These are phyloP conservation scores for Lepidurus apus DNA, from an alignment of 1,140 invertebrate genomes.

Conservation along the genomic window DNA sequence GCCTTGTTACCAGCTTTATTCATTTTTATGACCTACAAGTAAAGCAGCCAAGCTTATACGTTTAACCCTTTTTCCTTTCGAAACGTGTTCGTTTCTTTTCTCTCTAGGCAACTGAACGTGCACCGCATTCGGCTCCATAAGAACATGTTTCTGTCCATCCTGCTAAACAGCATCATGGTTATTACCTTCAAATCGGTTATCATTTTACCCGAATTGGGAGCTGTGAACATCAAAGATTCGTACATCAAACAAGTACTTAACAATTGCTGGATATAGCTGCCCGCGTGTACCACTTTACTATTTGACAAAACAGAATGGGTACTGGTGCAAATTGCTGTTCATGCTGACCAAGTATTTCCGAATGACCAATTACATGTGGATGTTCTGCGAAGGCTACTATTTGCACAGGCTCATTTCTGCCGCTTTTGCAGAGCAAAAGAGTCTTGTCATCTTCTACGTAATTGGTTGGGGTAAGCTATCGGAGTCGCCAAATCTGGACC, in stretches of 20 bases:
- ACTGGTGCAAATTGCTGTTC: constrained; percentile 48
- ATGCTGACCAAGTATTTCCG: constrained; percentile 50
- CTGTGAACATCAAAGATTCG: constrained; percentile 36
- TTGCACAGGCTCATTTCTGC: constrained; percentile 51
- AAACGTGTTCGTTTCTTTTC: constrained; percentile 28
- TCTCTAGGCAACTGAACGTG: constrained; percentile 45
- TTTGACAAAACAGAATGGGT: constrained; percentile 40
- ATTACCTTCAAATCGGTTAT: constrained; percentile 47
- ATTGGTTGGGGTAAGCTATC: constrained; percentile 52
- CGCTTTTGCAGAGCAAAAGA: constrained; percentile 51
- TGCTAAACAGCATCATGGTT: constrained; percentile 47
- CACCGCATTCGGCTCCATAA: constrained; percentile 51
- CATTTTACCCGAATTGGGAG: constrained; percentile 43
- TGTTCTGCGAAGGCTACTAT: constrained; percentile 54
- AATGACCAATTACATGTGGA: constrained; percentile 57
- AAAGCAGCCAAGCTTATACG: constrained; percentile 35
- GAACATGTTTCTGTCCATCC: constrained; percentile 52
- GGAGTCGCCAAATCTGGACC: not conserved
- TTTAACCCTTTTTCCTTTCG: not conserved
- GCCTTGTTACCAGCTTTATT: constrained; percentile 47
- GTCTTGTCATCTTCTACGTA: constrained; percentile 48
- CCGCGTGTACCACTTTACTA: not conserved
- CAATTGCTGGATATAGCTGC: not conserved
- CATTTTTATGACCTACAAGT: constrained; percentile 48
- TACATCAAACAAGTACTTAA: constrained; percentile 38